Conservation (phyloP, 2,113 vertebrate species). For the Thomomys bottae region DNA sequence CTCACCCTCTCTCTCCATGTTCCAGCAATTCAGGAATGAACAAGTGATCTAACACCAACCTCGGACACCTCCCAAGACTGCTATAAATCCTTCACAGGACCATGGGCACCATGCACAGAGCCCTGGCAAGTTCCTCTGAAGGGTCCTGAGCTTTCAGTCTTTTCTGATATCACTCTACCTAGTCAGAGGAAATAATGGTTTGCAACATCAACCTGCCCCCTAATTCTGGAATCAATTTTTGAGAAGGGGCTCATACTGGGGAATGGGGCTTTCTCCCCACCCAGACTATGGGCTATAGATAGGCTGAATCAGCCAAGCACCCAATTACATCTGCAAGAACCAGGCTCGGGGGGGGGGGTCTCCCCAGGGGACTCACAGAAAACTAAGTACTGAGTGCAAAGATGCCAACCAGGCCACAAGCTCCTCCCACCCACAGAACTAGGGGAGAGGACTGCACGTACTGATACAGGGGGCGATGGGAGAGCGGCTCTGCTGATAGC, state of each 20-base stretch:
- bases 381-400: not conserved
- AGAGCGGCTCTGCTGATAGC: slow-evolving; percentile 99
- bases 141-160: not conserved
- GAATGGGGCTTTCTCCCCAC: not conserved
- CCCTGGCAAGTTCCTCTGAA: not conserved
- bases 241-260: not conserved
- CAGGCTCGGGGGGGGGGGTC: not conserved
- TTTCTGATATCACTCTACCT: not conserved
- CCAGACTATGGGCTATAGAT: not conserved
- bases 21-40: not conserved
- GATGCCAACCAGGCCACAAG: fast-evolving
- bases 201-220: not conserved
- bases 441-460: slow-evolving; percentile 83
- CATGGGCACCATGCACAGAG: fast-evolving
- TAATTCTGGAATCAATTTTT: not conserved
- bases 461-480: slow-evolving; percentile 99
- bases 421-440: not conserved
- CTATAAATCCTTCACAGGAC: not conserved
- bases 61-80: too few species aligned
- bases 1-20: not conserved
- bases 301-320: not conserved
- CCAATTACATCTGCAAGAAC: not conserved
- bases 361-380: not conserved
- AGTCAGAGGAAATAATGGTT: too few species aligned
- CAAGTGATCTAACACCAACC: not conserved